phyloP scores from a whole-genome alignment of 2,797 vertebrate genomes.

The Eleutherodactylus coqui region DNA sequence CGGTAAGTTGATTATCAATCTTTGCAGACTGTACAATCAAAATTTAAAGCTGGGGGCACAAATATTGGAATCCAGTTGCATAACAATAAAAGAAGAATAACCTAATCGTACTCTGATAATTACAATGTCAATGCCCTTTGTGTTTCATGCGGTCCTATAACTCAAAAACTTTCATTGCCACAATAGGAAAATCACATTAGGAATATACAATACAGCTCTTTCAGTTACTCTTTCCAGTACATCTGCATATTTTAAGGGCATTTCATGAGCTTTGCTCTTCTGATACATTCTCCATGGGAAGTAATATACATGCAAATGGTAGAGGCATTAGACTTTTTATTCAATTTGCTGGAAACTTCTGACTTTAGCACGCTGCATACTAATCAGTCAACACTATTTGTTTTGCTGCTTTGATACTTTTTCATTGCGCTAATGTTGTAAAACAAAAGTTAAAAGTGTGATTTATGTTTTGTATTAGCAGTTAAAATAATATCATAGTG shows the following conservation, averaged over 20 bases:
- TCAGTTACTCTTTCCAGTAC: constrained; percentile 16
- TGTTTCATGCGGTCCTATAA: neutral
- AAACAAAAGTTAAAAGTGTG: constrained; percentile 26
- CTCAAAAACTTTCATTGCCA: constrained; percentile 25
- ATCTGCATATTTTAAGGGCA: constrained; percentile 50
- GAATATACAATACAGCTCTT: constrained; percentile 29
- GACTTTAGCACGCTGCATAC: constrained; percentile 39
- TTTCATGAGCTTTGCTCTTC: constrained; percentile 25
- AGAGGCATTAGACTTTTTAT: constrained; percentile 52
- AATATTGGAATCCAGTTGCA: neutral
- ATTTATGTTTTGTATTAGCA: constrained; percentile 26
- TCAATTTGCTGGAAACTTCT: constrained; percentile 37
- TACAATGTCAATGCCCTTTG: constrained; percentile 22
- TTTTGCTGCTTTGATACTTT: constrained; percentile 1
- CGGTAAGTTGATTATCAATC: neutral
- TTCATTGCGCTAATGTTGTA: constrained; percentile 24
- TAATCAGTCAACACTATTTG: constrained; percentile 25
- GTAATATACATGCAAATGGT: constrained; percentile 53
- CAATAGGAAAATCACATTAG: constrained; percentile 33
- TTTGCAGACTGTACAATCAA: neutral
- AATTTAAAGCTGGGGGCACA: too few relatives aligned
- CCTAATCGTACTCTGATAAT: neutral
- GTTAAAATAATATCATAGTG: neutral
- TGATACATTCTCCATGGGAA: constrained; percentile 51
- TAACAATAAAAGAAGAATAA: neutral